Conservation (phyloP, 2,888 invertebrate genomes). For the Philaethria dido region DNA sequence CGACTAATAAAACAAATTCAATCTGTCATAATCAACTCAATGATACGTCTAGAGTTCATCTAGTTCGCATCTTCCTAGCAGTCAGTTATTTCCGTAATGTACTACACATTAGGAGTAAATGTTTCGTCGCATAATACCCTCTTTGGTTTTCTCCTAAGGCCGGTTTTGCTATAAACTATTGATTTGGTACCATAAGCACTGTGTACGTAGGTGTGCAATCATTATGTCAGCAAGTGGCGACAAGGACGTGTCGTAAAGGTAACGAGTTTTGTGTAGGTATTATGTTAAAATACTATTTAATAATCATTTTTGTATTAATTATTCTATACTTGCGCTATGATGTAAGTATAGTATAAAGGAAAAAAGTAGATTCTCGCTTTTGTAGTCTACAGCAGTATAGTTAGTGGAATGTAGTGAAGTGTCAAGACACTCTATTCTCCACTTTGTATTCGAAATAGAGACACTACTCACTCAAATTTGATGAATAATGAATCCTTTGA, state of each 20-base stretch:
- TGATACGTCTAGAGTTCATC: slow-evolving; percentile 31
- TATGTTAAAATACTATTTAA: slow-evolving; percentile 1
- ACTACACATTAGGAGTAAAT: neutral
- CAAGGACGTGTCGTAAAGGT: slow-evolving; percentile 43
- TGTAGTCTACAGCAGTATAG: too few species aligned
- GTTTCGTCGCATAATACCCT: neutral
- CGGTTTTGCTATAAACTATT: slow-evolving; percentile 14
- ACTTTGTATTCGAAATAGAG: too few species aligned
- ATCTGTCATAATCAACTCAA: slow-evolving; percentile 37
- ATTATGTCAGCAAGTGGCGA: slow-evolving; percentile 45
- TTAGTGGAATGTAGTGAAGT: too few species aligned
- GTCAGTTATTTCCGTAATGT: slow-evolving; percentile 7
- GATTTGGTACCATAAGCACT: neutral
- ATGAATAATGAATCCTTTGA: too few species aligned
- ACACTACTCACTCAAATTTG: too few species aligned
- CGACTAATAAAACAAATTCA: neutral
- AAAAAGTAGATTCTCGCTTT: too few species aligned
- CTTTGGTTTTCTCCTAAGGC: neutral
- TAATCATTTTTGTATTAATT: neutral
- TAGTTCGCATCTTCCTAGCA: slow-evolving; percentile 16
- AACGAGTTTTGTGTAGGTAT: slow-evolving; percentile 42
- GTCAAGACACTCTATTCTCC: too few species aligned
- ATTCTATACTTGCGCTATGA: too few species aligned
- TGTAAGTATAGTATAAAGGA: too few species aligned
- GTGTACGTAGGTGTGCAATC: slow-evolving; percentile 42